Conservation (phyloP, 2,113 vertebrate species). For the Panthera uncia region DNA sequence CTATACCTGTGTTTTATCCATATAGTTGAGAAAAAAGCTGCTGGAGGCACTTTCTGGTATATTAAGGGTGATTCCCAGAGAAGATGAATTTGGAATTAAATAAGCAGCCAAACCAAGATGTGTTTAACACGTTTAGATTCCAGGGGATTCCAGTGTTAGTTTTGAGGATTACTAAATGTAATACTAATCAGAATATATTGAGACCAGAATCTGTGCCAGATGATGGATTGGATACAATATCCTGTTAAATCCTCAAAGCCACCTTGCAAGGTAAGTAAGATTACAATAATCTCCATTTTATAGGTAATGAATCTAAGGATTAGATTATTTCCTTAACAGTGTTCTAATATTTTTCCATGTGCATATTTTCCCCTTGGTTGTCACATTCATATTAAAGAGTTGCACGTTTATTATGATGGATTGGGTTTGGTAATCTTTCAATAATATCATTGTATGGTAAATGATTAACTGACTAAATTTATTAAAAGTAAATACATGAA, state of each 20-base stretch:
- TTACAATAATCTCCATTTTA: constrained; percentile 42
- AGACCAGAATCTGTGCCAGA: background rate
- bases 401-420: background rate
- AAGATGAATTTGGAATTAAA: constrained; percentile 6
- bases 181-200: constrained; percentile 5
- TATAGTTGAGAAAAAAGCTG: background rate
- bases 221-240: constrained; percentile 14
- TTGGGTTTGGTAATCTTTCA: background rate
- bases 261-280: background rate
- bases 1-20: background rate
- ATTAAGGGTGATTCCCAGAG: background rate
- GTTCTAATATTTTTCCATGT: background rate
- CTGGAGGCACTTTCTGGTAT: background rate
- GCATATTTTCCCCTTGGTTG: background rate
- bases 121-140: background rate
- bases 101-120: background rate
- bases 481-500: background rate
- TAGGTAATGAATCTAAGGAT: constrained; percentile 46
- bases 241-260: constrained; percentile 29
- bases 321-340: constrained; percentile 48
- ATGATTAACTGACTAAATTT: background rate
- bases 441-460: background rate
- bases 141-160: background rate
- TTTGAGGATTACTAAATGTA: constrained; percentile 44
- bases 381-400: background rate